These are phyloP conservation scores for Oedothorax gibbosus DNA, from an alignment of 1,140 invertebrate genomes.

Conservation along the genomic window DNA sequence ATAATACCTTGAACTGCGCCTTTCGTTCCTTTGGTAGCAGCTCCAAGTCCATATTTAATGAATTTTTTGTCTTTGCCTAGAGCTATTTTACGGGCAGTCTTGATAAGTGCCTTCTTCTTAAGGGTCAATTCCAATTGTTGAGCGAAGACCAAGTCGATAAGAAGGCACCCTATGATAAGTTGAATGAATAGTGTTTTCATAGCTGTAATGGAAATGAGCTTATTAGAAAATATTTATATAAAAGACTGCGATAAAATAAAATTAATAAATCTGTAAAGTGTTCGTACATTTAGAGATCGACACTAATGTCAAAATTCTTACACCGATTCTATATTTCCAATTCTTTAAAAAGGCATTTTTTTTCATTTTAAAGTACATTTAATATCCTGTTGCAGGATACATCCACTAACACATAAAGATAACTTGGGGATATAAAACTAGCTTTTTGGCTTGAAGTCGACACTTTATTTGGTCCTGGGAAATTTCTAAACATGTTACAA, in stretches of 20 bases:
- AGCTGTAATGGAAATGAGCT: background rate
- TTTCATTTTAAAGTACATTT: too few relatives aligned
- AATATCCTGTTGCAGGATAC: too few relatives aligned
- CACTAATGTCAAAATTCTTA: too few relatives aligned
- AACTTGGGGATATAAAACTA: too few relatives aligned
- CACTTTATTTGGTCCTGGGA: too few relatives aligned
- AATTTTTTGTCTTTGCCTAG: conserved; percentile 31
- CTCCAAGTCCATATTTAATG: background rate
- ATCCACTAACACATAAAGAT: too few relatives aligned
- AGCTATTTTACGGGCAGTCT: background rate
- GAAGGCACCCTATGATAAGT: background rate
- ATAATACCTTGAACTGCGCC: background rate
- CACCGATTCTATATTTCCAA: too few relatives aligned
- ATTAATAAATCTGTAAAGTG: background rate
- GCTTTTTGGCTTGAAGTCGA: too few relatives aligned
- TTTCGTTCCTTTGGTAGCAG: conserved; percentile 7
- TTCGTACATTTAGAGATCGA: background rate
- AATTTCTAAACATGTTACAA: too few relatives aligned
- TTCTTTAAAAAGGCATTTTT: too few relatives aligned
- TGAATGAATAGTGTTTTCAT: background rate
- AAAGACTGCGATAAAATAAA: background rate
- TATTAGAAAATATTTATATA: background rate
- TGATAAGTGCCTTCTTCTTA: background rate
- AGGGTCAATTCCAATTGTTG: conserved; percentile 20
- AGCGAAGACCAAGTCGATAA: background rate